Percentiles rank a stretch among this genome's conserved stretches.
Evolutionary conservation across 2,797 vertebrate species (phyloP).

Genomic region (Paratrypauchen microcephalus): DNA sequence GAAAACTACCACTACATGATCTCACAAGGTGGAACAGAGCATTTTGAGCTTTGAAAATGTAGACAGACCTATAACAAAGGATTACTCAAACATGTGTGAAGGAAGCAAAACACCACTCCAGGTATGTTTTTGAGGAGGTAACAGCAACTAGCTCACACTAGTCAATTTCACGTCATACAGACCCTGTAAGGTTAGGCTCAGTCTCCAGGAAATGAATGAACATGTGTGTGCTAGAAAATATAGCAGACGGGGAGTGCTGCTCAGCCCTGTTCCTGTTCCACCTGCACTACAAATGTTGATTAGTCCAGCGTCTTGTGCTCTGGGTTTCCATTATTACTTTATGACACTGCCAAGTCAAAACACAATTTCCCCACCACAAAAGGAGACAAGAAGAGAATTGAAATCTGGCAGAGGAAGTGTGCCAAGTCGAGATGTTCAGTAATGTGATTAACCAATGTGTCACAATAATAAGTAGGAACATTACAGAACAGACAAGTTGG

Average conservation of each 20-base stretch:
- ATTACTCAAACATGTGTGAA: no score
- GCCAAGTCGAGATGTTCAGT: constrained; percentile 34
- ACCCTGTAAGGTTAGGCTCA: no score
- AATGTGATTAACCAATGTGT: constrained; percentile 30
- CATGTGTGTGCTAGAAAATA: constrained; percentile 32
- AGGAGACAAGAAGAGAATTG: constrained; percentile 20
- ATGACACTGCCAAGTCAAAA: constrained; percentile 29
- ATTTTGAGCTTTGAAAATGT: no score
- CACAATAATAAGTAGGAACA: constrained; percentile 25
- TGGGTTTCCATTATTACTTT: constrained; percentile 39
- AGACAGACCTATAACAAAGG: no score
- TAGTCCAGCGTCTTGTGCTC: constrained; percentile 18
- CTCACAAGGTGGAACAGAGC: no score
- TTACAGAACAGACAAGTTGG: constrained; percentile 4
- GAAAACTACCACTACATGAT: no score
- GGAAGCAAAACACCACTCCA: no score
- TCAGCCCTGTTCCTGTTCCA: constrained; percentile 18
- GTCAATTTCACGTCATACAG: no score
- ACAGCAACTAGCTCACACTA: no score
- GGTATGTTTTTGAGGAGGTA: no score
- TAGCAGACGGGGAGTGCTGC: constrained; percentile 22
- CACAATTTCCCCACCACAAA: constrained; percentile 28
- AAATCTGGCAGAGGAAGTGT: constrained; percentile 25
- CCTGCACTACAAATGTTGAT: constrained; percentile 21
- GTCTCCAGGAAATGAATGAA: no score